Evolutionary conservation across 2,113 vertebrate genomes (phyloP).

Genomic region (Myanophis thanlyinensis): DNA sequence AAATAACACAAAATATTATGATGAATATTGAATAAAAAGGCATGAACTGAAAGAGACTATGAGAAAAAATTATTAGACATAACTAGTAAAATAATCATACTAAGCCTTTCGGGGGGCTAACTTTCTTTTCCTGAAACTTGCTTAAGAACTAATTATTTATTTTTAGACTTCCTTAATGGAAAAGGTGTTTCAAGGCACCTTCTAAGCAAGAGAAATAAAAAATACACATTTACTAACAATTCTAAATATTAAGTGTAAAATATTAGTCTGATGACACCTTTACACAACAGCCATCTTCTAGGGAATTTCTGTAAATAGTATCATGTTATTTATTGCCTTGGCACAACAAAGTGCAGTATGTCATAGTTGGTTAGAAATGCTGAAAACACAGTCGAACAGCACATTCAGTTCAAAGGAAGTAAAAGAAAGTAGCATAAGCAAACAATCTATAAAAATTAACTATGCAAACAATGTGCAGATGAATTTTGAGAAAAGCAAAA

Average conservation of each 20-base stretch:
- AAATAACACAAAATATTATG: background rate
- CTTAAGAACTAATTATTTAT: background rate
- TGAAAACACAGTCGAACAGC: accelerated
- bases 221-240: background rate
- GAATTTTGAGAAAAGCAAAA: background rate
- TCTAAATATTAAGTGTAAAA: background rate
- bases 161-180: background rate
- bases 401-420: background rate
- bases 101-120: background rate
- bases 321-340: background rate
- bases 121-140: background rate
- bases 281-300: too few relatives aligned
- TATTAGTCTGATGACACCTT: background rate
- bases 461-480: background rate
- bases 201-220: background rate
- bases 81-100: background rate
- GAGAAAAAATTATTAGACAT: background rate
- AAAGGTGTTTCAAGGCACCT: background rate
- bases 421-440: background rate
- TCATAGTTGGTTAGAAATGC: background rate
- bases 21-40: background rate
- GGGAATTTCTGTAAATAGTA: background rate
- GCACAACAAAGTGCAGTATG: background rate
- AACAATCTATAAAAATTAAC: background rate
- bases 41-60: background rate